Percentiles rank a stretch among this genome's conserved stretches.
phyloP scores from a whole-genome alignment of 1,140 invertebrate genomes.

The Leucophenga varia region DNA sequence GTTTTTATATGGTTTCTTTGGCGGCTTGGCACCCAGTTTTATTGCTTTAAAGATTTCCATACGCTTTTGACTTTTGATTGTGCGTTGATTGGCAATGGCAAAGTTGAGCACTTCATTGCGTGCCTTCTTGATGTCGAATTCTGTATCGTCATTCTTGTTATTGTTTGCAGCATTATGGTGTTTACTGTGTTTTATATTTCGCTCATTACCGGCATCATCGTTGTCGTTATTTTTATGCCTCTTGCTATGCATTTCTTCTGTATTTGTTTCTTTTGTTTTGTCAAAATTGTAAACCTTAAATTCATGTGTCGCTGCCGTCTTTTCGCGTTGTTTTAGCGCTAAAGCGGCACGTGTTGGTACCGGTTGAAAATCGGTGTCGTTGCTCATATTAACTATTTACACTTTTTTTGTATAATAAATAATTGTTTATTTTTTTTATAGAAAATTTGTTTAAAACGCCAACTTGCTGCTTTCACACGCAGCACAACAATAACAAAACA shows the following conservation, averaged over 20 bases:
- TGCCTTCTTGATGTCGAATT: slow-evolving; percentile 62
- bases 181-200: not conserved
- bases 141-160: slow-evolving; percentile 17
- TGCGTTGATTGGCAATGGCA: slow-evolving; percentile 62
- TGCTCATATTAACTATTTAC: no score
- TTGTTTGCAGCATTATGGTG: slow-evolving; percentile 5
- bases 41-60: slow-evolving; percentile 64
- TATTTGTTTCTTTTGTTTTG: slow-evolving; percentile 40
- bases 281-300: slow-evolving; percentile 51
- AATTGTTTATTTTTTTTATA: no score
- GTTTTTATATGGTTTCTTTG: slow-evolving; percentile 61
- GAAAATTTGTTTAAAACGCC: no score
- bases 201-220: not conserved
- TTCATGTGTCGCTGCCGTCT: slow-evolving; percentile 18
- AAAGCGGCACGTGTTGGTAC: slow-evolving; percentile 42
- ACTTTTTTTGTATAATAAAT: no score
- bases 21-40: slow-evolving; percentile 65
- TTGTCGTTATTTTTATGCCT: not conserved
- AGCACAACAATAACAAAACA: no score
- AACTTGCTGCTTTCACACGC: no score
- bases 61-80: slow-evolving; percentile 60
- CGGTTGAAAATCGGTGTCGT: slow-evolving; percentile 37
- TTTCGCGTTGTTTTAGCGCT: slow-evolving; percentile 20
- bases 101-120: slow-evolving; percentile 68
- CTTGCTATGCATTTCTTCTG: not conserved